Percentiles rank a stretch among this genome's conserved stretches.
Conservation (phyloP, 1,140 invertebrate species). For the Holcopasites calliopsidis region DNA sequence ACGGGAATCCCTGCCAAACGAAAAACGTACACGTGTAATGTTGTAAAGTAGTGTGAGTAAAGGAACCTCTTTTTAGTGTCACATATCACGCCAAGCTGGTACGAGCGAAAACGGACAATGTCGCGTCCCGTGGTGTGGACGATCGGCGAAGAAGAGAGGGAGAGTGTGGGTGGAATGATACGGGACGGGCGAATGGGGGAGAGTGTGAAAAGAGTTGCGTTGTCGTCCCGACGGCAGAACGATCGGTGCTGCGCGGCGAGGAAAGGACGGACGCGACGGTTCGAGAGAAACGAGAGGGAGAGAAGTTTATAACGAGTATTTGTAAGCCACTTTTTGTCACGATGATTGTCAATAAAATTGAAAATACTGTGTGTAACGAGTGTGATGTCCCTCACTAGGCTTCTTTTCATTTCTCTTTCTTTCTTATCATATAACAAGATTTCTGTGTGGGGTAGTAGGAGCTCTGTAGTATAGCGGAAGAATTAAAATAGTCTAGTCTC, state of each 20-base stretch:
- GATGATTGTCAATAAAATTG: conserved; percentile 71
- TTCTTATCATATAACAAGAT: no score
- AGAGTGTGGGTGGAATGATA: not conserved
- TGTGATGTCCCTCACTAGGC: conserved; percentile 13
- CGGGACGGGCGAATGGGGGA: not conserved
- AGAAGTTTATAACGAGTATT: conserved; percentile 66
- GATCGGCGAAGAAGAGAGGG: not conserved
- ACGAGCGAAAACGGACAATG: conserved; percentile 50
- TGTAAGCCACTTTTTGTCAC: conserved; percentile 71
- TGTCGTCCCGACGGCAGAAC: not conserved
- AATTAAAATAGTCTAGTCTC: not conserved
- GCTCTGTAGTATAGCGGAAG: not conserved
- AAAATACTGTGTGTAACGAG: conserved; percentile 59
- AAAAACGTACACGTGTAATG: conserved; percentile 67
- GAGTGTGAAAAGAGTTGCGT: not conserved
- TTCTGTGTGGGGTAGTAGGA: not conserved
- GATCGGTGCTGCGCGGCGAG: not conserved
- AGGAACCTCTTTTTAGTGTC: conserved; percentile 69
- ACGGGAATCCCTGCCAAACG: conserved; percentile 69
- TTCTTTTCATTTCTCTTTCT: not conserved
- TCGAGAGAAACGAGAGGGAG: conserved; percentile 25
- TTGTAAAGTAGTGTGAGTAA: conserved; percentile 70
- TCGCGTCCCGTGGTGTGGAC: conserved; percentile 32
- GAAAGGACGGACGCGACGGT: conserved; percentile 33
- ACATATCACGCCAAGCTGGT: conserved; percentile 68